These are phyloP conservation scores for Maylandia zebra DNA, from an alignment of 2,113 vertebrate species.

Conservation along the genomic window DNA sequence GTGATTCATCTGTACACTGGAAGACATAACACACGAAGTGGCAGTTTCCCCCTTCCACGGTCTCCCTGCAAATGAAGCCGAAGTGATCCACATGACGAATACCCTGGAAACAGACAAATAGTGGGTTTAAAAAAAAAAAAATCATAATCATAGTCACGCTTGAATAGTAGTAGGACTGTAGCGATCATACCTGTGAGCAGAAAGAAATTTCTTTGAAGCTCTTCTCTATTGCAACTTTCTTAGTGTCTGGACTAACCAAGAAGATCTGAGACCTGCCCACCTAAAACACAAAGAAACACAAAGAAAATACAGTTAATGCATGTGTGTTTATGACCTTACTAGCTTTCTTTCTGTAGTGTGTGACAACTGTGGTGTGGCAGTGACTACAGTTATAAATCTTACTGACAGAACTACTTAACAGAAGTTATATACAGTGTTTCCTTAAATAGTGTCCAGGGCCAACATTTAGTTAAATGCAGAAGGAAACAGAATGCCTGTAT, in stretches of 20 bases:
- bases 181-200: conserved; percentile 89
- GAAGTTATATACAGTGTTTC: neutral
- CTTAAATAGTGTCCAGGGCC: neutral
- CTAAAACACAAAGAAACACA: conserved; percentile 66
- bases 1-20: conserved; percentile 89
- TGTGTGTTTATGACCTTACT: neutral
- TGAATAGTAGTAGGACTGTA: neutral
- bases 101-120: conserved; percentile 70
- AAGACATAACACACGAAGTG: conserved; percentile 96
- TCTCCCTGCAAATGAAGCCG: conserved; percentile 96
- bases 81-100: conserved; percentile 97
- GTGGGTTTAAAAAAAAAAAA: neutral
- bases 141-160: neutral
- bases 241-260: conserved; percentile 97
- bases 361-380: neutral
- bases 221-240: conserved; percentile 94
- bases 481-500: neutral
- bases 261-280: conserved; percentile 94
- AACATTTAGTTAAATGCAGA: neutral
- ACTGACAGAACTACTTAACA: neutral
- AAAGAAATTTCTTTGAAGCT: conserved; percentile 98
- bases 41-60: conserved; percentile 80
- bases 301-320: neutral
- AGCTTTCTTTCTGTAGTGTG: neutral
- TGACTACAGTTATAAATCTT: neutral